Conservation (phyloP, 2,113 vertebrate species). For the Tyrannus savana region DNA sequence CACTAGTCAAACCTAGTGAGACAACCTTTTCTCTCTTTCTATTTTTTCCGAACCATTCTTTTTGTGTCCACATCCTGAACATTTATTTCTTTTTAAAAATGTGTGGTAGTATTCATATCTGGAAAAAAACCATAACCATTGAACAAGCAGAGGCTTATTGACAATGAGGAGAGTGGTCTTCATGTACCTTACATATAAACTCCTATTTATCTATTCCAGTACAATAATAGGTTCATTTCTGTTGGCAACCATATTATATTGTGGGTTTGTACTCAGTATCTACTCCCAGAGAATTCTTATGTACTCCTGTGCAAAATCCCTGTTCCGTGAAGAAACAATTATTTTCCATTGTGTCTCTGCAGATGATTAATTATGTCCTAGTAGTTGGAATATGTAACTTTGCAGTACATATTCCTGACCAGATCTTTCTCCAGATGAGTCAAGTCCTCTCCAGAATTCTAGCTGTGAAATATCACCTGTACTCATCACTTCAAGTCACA, state of each 20-base stretch:
- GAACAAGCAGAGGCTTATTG: background rate
- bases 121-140: background rate
- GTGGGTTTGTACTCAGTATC: background rate
- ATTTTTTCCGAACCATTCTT: background rate
- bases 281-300: background rate
- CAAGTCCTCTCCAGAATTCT: background rate
- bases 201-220: background rate
- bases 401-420: background rate
- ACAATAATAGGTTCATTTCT: background rate
- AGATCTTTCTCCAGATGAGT: background rate
- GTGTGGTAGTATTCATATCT: background rate
- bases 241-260: background rate
- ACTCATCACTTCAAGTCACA: background rate
- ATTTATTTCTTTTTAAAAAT: background rate
- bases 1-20: background rate
- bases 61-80: background rate
- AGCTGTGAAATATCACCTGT: background rate
- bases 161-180: background rate
- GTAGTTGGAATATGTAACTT: background rate
- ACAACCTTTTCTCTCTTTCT: background rate
- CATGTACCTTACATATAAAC: background rate
- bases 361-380: background rate
- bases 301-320: background rate
- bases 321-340: background rate
- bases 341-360: background rate